These are phyloP conservation scores for Piscicola geometra DNA, from an alignment of 2,888 invertebrate species.

Conservation along the genomic window DNA sequence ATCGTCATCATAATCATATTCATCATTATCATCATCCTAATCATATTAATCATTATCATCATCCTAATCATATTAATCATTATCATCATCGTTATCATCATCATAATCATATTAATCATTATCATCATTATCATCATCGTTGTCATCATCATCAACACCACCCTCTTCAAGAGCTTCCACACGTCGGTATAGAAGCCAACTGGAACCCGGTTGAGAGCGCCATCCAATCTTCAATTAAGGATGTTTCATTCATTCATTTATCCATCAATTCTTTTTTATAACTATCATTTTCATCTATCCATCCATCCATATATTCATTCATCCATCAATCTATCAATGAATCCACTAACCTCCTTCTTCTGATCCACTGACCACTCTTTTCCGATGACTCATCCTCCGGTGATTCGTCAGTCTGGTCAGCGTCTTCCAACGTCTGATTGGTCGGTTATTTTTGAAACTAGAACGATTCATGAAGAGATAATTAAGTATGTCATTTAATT, in stretches of 20 bases:
- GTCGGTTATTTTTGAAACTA: conserved; percentile 12
- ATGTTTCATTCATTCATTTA: background rate
- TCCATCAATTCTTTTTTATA: no score
- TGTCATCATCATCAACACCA: conserved; percentile 23
- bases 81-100: no score
- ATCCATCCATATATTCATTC: background rate
- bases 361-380: conserved; percentile 88
- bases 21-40: no score
- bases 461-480: no score
- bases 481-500: no score
- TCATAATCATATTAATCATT: no score
- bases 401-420: conserved; percentile 21
- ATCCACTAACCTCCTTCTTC: conserved; percentile 54
- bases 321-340: background rate
- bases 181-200: conserved; percentile 90
- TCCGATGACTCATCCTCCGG: conserved; percentile 37
- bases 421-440: conserved; percentile 40
- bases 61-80: no score
- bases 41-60: no score
- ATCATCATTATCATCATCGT: no score
- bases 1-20: no score
- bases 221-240: conserved; percentile 70
- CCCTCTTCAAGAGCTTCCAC: conserved; percentile 62
- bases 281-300: background rate
- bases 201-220: conserved; percentile 93